A percentile compares a stretch with the other conserved stretches of the same genome.
Evolutionary conservation across 2,888 invertebrate genomes (phyloP).

Genomic region (Deilephila porcellus): DNA sequence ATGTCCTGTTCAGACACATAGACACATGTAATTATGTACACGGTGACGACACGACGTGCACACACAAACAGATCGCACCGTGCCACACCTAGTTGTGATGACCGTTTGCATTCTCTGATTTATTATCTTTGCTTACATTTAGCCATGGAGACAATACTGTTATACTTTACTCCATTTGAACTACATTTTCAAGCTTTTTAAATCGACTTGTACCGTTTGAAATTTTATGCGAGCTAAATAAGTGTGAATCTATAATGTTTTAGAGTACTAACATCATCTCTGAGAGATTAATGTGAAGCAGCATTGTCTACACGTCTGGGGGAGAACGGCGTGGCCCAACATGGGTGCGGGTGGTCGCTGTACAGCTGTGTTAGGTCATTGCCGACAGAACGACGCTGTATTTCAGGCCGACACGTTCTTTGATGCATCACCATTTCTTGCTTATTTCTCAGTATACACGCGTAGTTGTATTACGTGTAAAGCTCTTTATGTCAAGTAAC

Average conservation of each 20-base stretch:
- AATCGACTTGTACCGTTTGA: background rate
- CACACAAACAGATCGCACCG: conserved; percentile 67
- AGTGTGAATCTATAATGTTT: background rate
- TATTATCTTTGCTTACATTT: conserved; percentile 61
- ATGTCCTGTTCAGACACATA: conserved; percentile 15
- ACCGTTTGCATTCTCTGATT: conserved; percentile 74
- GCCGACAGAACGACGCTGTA: conserved; percentile 17
- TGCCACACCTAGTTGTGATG: conserved; percentile 83
- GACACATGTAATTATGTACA: conserved; percentile 40
- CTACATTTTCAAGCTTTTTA: no score
- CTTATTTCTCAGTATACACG: conserved; percentile 5
- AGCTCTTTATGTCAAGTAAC: no score
- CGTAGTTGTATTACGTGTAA: background rate
- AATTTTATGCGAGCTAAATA: background rate
- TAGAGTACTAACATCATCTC: background rate
- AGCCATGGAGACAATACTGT: conserved; percentile 71
- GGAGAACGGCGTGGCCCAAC: conserved; percentile 59
- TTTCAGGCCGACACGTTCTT: conserved; percentile 16
- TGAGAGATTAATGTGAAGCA: conserved; percentile 24
- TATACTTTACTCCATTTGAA: conserved; percentile 21
- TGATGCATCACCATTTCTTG: background rate
- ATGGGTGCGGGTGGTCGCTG: conserved; percentile 81
- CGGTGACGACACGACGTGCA: conserved; percentile 59
- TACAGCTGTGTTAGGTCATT: conserved; percentile 43
- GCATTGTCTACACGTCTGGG: conserved; percentile 44